Evolutionary conservation across 2,888 invertebrate species (phyloP), one percentile per base, ranked within the genome.

Genomic region (Trachelus troglodyta): DNA sequence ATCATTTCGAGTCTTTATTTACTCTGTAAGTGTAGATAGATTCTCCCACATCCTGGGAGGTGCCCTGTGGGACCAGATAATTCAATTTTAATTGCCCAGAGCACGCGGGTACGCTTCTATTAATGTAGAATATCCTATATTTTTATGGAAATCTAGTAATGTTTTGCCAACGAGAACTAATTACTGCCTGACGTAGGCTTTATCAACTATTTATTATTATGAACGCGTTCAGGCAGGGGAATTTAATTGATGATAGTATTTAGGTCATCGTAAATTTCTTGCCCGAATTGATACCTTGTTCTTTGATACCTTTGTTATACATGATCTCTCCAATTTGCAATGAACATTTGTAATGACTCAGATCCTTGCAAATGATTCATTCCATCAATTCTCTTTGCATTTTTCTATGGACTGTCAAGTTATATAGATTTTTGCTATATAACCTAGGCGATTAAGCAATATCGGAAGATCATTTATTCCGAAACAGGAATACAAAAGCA

Each of bases 31-130:
- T 40, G 75, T 71, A 76, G n/a, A 79, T 71, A 76, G n/a, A 79
- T 68, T 69, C 69, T 83, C 78, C 80, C 82, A 85, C 88, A 89
- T 88, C 88, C 89, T 88, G 88, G 88, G 88, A 89, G 88, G 87
- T 88, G 89, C 84, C 89, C 85, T 40, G 11, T 31, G 73, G 34
- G 69, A 40, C 35, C 75, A 30, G 69, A 76, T 75, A 73, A 69
- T 78, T 75, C 34, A 71, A 78, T 33, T 71, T 71, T 71, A 71
- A 71, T 71, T 33, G 71, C 15, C 33, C 11, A 12, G 33, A 71
- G 31, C 31, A 33, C 71, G 71, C 31, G 12, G 34, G 31, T 56
- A 34, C 37, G 12, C 34, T 75, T 76, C 34, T 56, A 73, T 34
- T 23, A 69, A 34, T 37, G 12, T 31, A 37, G 23, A 69, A 69